phyloP scores from a whole-genome alignment of 1,140 invertebrate genomes.

The Listronotus bonariensis region DNA sequence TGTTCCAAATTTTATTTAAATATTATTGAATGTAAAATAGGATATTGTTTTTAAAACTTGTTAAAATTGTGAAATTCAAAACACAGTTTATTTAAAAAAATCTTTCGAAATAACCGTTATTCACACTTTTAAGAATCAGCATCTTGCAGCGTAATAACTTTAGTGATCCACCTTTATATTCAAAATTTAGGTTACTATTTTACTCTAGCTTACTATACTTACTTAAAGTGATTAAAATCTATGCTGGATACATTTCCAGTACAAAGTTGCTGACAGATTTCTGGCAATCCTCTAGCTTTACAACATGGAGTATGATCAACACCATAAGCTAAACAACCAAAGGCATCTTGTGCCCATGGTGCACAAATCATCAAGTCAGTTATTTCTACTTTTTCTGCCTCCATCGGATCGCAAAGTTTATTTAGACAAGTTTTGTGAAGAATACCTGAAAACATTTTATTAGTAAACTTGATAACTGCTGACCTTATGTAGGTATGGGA shows the following conservation, averaged over 20 bases:
- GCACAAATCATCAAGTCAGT: slow-evolving; percentile 84
- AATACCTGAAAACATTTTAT: slow-evolving; percentile 60
- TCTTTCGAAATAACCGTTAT: too few relatives aligned
- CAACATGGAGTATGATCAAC: slow-evolving; percentile 83
- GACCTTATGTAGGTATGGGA: too few relatives aligned
- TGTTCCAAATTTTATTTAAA: too few relatives aligned
- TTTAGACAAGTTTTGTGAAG: slow-evolving; percentile 73
- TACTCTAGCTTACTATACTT: slow-evolving; percentile 50
- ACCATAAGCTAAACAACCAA: slow-evolving; percentile 77
- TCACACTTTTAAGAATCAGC: too few relatives aligned
- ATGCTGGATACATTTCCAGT: slow-evolving; percentile 76
- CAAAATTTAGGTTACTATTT: background rate
- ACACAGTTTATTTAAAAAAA: too few relatives aligned
- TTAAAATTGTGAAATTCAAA: too few relatives aligned
- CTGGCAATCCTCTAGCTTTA: slow-evolving; percentile 71
- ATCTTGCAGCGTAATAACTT: too few relatives aligned
- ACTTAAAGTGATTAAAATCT: slow-evolving; percentile 81
- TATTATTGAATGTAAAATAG: too few relatives aligned
- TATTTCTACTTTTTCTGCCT: slow-evolving; percentile 62
- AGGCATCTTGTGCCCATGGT: slow-evolving; percentile 78
- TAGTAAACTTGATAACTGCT: too few relatives aligned
- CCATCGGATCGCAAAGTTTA: slow-evolving; percentile 77
- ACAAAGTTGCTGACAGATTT: slow-evolving; percentile 74
- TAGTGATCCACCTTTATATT: background rate
- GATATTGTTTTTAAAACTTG: too few relatives aligned